Evolutionary conservation across 2,797 vertebrate genomes (phyloP).

Genomic region (Anguilla megastoma): DNA sequence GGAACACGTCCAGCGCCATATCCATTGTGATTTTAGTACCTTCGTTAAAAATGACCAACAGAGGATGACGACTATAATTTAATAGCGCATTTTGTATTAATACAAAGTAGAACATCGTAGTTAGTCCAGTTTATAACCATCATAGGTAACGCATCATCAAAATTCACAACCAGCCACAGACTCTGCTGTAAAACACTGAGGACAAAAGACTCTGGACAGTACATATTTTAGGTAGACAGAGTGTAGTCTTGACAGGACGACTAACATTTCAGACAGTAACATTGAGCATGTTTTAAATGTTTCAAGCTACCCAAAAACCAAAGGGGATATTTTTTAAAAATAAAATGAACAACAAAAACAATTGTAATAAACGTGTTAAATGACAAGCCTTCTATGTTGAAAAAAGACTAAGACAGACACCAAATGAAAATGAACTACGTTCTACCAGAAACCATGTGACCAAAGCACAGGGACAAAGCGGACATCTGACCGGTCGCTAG

Average conservation of each 20-base stretch:
- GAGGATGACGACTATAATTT: constrained; percentile 31
- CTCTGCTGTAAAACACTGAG: constrained; percentile 49
- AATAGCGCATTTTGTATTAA: constrained; percentile 38
- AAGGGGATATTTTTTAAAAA: constrained; percentile 27
- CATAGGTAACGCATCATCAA: constrained; percentile 30
- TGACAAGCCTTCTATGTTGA: constrained; percentile 2
- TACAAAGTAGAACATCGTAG: constrained; percentile 31
- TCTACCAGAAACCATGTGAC: neutral
- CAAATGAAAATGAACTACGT: neutral
- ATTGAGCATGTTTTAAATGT: constrained; percentile 18
- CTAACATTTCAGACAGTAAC: constrained; percentile 25
- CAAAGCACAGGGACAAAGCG: neutral
- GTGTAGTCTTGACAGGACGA: constrained; percentile 35
- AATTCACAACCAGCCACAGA: constrained; percentile 49
- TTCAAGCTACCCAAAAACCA: constrained; percentile 23
- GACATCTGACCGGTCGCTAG: neutral
- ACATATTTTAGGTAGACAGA: constrained; percentile 46
- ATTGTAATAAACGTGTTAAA: constrained; percentile 13
- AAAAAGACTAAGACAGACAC: neutral
- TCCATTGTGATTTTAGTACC: constrained; percentile 50
- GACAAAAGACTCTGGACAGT: constrained; percentile 48
- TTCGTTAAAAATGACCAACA: constrained; percentile 33
- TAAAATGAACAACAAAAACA: constrained; percentile 36
- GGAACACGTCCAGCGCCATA: constrained; percentile 48
- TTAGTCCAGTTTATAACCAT: constrained; percentile 32